phyloP scores from a whole-genome alignment of 2,888 invertebrate genomes.

The Macrophya alboannulata region DNA sequence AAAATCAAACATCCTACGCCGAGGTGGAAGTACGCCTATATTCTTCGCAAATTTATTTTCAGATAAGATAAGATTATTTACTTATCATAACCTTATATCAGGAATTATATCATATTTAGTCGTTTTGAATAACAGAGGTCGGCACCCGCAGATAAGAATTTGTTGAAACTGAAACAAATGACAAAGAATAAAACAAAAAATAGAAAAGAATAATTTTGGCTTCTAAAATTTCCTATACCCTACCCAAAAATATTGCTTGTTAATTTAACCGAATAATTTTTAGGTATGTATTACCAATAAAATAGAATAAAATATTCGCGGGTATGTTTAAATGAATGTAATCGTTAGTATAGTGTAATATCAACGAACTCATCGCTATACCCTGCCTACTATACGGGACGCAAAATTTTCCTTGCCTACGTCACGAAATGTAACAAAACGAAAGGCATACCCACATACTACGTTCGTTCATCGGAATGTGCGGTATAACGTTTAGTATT shows the following conservation, averaged over 20 bases:
- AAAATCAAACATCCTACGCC: neutral
- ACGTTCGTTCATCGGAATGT: constrained; percentile 19
- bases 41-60: neutral
- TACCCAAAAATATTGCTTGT: neutral
- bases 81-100: neutral
- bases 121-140: neutral
- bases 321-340: neutral
- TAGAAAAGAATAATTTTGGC: too few species aligned
- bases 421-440: neutral
- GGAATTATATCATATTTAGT: neutral
- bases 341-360: neutral
- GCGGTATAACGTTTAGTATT: constrained; percentile 15
- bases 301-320: neutral
- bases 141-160: neutral
- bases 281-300: too few species aligned
- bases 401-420: neutral
- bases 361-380: neutral
- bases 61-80: neutral
- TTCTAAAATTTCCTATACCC: neutral
- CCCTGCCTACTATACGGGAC: neutral
- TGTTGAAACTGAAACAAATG: neutral
- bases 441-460: neutral
- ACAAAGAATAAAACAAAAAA: too few species aligned
- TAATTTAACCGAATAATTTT: too few species aligned
- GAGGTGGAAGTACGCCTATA: neutral